phyloP scores from a whole-genome alignment of 1,140 invertebrate species.

The Zaprionus ornatus region DNA sequence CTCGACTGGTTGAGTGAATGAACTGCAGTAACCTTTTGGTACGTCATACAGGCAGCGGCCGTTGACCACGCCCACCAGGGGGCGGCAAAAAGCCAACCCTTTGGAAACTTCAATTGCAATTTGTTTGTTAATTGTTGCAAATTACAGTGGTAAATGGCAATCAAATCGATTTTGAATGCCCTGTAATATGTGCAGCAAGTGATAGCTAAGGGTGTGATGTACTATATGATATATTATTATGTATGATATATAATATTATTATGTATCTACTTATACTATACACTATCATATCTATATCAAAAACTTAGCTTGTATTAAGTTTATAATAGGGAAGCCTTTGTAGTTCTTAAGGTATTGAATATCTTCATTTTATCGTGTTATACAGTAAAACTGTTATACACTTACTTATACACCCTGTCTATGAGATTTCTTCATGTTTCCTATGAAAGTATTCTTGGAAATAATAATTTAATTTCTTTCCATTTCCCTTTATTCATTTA shows the following conservation, averaged over 20 bases:
- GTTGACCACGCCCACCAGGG: constrained; percentile 43
- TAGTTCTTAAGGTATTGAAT: too few species aligned
- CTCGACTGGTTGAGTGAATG: constrained; percentile 51
- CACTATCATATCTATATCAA: too few species aligned
- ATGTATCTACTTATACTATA: too few species aligned
- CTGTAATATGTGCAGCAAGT: neutral
- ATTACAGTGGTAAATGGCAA: constrained; percentile 49
- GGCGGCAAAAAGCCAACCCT: neutral
- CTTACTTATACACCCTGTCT: too few species aligned
- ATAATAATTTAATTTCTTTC: too few species aligned
- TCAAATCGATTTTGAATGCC: constrained; percentile 63
- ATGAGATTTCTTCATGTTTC: too few species aligned
- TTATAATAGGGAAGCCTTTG: neutral
- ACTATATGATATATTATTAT: too few species aligned
- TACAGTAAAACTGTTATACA: too few species aligned
- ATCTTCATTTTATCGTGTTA: too few species aligned
- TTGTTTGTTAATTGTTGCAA: constrained; percentile 69
- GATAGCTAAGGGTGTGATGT: neutral
- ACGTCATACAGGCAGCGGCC: neutral
- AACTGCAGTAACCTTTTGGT: constrained; percentile 61
- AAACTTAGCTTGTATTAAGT: too few species aligned
- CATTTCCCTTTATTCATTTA: neutral
- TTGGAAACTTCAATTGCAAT: constrained; percentile 50
- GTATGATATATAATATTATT: too few species aligned
- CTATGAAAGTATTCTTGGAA: too few species aligned